Base-by-base conservation (phyloP, 2,797 vertebrate species). In the Micropoecilia bifurca region DNA sequence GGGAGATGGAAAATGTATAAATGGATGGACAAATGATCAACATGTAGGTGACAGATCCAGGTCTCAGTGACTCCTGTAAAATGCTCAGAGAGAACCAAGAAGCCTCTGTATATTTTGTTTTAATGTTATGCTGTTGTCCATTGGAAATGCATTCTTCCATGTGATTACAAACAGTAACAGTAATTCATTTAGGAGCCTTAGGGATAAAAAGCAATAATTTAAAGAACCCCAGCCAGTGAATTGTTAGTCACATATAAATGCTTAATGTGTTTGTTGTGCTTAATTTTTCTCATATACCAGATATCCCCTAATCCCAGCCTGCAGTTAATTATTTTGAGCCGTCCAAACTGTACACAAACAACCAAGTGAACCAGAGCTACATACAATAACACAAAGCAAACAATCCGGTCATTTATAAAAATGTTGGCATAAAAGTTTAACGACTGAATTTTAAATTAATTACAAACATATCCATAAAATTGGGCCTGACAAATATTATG, bases 31-130 rank as follows among this genome's bases (percentile, higher is more conserved):
- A 36, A 63, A 63, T 20, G 18, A 53, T 22, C 48, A 53, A 3
- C 8, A 30, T 59, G 55, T 59, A 57, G 85, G 81, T 85, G 92
- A 90, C 88, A 83, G 80, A 77, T 73, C 79, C 87, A 89, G 85
- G 84, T 85, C 82, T 80, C 80, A 71, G 48, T 71, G 78, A 90
- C 78, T 89, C 81, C 85, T 77, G 85, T 84, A 85, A 83, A 86
- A 75, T 88, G 81, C 63, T 36, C 36, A 5, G 39, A 39, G 63
- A 81, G 55, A 79, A 68, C 20, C 13, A 71, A 73, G 28, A 79
- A 72, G 71, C 69, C 73, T 82, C 79, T 74, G 86, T 88, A 87
- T 66, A 80, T 85, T 90, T 86, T 73, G 45, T 59, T 74, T 66
- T 66, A 43, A 55, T 84, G 55, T 39, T 77, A 78, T 43, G 66